These are phyloP conservation scores for Eueremaeus valkanovi DNA, from an alignment of 2,888 invertebrate genomes.

Conservation along the genomic window DNA sequence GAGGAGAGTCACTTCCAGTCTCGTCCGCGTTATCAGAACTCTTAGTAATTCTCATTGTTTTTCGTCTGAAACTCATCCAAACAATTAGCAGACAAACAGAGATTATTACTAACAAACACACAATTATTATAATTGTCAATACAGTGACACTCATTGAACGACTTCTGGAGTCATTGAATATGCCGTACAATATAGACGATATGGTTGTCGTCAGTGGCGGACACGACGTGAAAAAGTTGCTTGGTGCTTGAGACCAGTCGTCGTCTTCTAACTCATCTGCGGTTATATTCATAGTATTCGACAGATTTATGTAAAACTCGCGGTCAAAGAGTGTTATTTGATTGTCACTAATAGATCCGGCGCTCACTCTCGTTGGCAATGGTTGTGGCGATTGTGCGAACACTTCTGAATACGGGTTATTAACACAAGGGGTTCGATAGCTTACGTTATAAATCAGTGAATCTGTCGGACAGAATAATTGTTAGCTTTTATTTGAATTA, in stretches of 20 bases:
- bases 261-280: neutral
- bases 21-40: constrained; percentile 1
- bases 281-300: neutral
- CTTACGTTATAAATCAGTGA: constrained; percentile 30
- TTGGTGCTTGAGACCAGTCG: neutral
- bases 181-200: neutral
- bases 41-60: constrained; percentile 29
- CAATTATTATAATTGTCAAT: neutral
- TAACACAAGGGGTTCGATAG: constrained; percentile 35
- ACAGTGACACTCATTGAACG: neutral
- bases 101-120: constrained; percentile 15
- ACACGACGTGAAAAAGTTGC: constrained; percentile 6
- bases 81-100: neutral
- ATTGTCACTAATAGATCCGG: neutral
- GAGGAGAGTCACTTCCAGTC: constrained; percentile 15
- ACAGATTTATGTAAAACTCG: constrained; percentile 4
- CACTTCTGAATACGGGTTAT: constrained; percentile 36
- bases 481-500: too few relatives aligned
- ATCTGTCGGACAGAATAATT: neutral
- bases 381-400: constrained; percentile 29
- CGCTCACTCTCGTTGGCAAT: neutral
- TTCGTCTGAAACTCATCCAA: constrained; percentile 22
- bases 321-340: constrained; percentile 17
- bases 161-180: neutral
- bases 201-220: neutral